phyloP scores from a whole-genome alignment of 2,797 vertebrate genomes.

The Alcedo quadribrachys region DNA sequence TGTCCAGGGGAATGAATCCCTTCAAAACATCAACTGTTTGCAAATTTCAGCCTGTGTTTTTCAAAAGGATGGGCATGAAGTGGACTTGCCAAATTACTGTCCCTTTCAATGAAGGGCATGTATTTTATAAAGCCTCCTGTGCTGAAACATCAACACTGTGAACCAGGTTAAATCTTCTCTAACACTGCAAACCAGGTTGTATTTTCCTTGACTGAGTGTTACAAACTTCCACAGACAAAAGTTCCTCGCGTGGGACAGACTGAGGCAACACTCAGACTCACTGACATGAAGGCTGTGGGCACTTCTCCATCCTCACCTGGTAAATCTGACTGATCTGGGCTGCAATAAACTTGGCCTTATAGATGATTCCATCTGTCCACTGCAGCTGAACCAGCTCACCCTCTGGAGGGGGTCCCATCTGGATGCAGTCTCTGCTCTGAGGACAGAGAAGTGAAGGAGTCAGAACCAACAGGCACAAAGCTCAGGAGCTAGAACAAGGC shows the following conservation, averaged over 20 bases:
- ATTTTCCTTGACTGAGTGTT: not conserved
- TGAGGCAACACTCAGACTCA: accelerated
- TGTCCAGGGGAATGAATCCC: not conserved
- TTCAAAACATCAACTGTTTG: not conserved
- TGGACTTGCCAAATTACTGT: not conserved
- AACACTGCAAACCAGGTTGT: not conserved
- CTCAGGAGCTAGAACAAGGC: not conserved
- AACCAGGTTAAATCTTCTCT: not conserved
- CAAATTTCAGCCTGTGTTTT: not conserved
- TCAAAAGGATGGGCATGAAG: not conserved
- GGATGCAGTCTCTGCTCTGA: slow-evolving; percentile 92
- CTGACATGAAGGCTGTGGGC: accelerated
- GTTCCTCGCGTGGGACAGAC: not conserved
- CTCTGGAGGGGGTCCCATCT: slow-evolving; percentile 82
- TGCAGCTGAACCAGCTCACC: slow-evolving; percentile 88
- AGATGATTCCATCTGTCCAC: slow-evolving; percentile 82
- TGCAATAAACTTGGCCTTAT: slow-evolving; percentile 90
- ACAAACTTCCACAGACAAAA: not conserved
- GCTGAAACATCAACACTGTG: not conserved
- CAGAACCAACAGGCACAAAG: not conserved
- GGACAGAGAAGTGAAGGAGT: not conserved
- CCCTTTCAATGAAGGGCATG: not conserved
- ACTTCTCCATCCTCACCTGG: slow-evolving; percentile 82
- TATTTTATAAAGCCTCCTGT: not conserved
- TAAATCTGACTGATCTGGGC: slow-evolving; percentile 85